Conservation (phyloP, 2,888 invertebrate genomes). For the Sminthurinus aureus region DNA sequence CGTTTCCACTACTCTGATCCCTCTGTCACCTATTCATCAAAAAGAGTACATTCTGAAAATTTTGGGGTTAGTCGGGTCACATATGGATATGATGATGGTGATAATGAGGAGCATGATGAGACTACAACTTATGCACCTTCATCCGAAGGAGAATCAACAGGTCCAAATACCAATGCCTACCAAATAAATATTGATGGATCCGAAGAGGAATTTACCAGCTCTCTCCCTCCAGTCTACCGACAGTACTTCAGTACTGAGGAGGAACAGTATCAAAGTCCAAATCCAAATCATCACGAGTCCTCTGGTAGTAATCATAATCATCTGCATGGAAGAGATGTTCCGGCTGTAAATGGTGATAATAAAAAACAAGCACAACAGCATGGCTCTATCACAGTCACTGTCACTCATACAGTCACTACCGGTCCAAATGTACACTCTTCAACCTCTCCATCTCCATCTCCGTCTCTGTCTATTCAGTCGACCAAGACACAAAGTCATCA, state of each 20-base stretch:
- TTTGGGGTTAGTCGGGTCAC: conserved; percentile 44
- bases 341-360: background rate
- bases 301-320: background rate
- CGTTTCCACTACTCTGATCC: conserved; percentile 42
- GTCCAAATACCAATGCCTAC: background rate
- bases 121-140: conserved; percentile 33
- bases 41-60: conserved; percentile 48
- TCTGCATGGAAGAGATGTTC: background rate
- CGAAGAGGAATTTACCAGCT: conserved; percentile 37
- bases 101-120: background rate
- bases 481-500: background rate
- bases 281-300: background rate
- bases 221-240: conserved; percentile 36
- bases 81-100: conserved; percentile 26
- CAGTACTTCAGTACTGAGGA: conserved; percentile 33
- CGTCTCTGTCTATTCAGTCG: background rate
- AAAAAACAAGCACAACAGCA: background rate
- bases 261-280: conserved; percentile 21
- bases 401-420: conserved; percentile 33
- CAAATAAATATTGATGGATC: conserved; percentile 37
- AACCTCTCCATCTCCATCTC: background rate
- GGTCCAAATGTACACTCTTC: too few relatives aligned
- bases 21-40: conserved; percentile 33
- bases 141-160: conserved; percentile 17
- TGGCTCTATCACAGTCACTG: conserved; percentile 38